Conservation (phyloP, 2,113 vertebrate species). For the Sander vitreus region DNA sequence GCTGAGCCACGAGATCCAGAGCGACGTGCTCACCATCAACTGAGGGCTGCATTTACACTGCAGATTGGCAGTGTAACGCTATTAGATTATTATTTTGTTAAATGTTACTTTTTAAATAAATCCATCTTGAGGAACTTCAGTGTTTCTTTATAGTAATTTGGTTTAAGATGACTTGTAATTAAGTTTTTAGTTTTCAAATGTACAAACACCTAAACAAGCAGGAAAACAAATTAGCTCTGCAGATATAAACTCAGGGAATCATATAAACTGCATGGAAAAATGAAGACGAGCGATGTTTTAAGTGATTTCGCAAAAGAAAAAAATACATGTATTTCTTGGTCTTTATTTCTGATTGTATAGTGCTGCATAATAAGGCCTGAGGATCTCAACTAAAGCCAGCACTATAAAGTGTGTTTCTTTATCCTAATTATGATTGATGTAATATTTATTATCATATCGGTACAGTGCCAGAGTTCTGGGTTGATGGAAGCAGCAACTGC, state of each 20-base stretch:
- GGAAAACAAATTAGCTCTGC: neutral
- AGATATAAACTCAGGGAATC: neutral
- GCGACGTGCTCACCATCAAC: conserved; percentile 96
- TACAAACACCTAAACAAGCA: neutral
- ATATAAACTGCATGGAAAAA: neutral
- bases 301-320: neutral
- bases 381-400: neutral
- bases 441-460: neutral
- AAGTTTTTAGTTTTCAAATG: neutral
- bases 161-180: neutral
- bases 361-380: neutral
- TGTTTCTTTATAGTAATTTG: neutral
- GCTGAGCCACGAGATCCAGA: conserved; percentile 98
- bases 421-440: neutral
- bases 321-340: neutral
- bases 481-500: neutral
- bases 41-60: conserved; percentile 34
- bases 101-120: conserved; percentile 61
- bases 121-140: neutral
- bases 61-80: neutral
- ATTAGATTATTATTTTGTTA: conserved; percentile 12
- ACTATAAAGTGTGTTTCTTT: neutral
- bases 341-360: neutral
- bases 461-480: neutral
- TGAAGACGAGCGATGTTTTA: neutral